Evolutionary conservation across 2,888 invertebrate species (phyloP).

Genomic region (Caenorhabditis sp.): DNA sequence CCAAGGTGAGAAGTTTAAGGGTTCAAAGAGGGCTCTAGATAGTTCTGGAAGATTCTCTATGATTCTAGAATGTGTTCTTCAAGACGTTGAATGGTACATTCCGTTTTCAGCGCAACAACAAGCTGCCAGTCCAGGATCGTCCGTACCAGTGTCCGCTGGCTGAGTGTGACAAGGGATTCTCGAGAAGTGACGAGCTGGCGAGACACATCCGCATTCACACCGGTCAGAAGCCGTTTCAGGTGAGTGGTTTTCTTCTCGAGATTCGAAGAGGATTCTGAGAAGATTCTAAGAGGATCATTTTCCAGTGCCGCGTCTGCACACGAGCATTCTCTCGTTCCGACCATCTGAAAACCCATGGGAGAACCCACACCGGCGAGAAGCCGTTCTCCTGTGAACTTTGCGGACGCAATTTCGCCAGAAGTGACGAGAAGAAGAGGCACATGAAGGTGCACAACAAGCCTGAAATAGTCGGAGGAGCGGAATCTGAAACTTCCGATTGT

Average conservation of each 20-base stretch:
- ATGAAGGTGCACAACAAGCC: slow-evolving; percentile 89
- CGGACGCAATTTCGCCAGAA: slow-evolving; percentile 95
- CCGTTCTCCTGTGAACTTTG: slow-evolving; percentile 99
- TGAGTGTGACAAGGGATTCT: slow-evolving; percentile 96
- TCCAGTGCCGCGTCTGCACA: slow-evolving; percentile 96
- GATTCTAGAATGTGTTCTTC: no score
- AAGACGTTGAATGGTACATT: background rate
- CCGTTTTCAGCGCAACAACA: slow-evolving; percentile 5
- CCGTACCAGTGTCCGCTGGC: slow-evolving; percentile 98
- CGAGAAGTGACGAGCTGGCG: slow-evolving; percentile 97
- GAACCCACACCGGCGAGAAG: slow-evolving; percentile 90
- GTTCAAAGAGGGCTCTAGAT: no score
- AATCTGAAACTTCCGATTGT: no score
- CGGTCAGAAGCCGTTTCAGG: slow-evolving; percentile 86
- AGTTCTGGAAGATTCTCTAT: no score
- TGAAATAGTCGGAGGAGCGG: no score
- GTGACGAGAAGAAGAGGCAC: slow-evolving; percentile 99
- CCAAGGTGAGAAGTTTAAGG: slow-evolving; percentile 18
- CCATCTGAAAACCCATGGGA: slow-evolving; percentile 98
- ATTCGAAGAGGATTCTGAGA: background rate
- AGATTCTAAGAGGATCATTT: background rate
- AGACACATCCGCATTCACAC: slow-evolving; percentile 99
- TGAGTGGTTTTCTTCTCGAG: no score
- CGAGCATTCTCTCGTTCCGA: slow-evolving; percentile 97
- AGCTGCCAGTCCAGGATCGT: slow-evolving; percentile 95